A percentile compares a stretch with the other conserved stretches of the same genome.
Conservation (phyloP, 64 coral and sea anemone genomes). For the Dendrophyllia cribrosa region DNA sequence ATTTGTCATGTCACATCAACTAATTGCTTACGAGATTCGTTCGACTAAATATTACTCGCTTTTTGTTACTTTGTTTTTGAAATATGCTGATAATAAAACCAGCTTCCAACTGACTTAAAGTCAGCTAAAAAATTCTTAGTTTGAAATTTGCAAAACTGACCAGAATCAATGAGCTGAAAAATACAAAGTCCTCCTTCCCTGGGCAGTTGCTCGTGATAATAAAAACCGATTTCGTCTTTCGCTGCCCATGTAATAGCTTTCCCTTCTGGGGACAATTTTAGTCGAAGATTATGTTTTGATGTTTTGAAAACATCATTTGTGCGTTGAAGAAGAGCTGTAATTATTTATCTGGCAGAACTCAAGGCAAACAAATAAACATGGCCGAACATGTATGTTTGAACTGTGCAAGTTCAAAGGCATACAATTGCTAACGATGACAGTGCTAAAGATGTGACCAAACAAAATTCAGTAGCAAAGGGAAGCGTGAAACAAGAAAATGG, state of each 20-base stretch:
- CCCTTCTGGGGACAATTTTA: background rate
- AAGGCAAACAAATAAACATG: conserved; percentile 43
- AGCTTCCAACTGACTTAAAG: background rate
- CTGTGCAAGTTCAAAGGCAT: background rate
- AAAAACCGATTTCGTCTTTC: background rate
- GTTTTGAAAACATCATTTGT: conserved; percentile 35
- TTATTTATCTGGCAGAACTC: conserved; percentile 32
- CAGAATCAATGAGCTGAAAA: background rate
- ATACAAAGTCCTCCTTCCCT: background rate
- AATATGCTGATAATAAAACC: background rate
- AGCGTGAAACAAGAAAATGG: background rate
- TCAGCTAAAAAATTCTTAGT: background rate
- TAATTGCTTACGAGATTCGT: conserved; percentile 28
- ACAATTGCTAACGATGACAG: conserved; percentile 30
- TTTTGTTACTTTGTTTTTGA: background rate
- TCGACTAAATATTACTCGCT: background rate
- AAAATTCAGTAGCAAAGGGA: background rate
- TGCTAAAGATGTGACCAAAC: background rate
- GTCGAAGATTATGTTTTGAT: background rate
- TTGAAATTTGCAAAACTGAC: background rate
- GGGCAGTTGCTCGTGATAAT: background rate
- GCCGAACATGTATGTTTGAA: conserved; percentile 32
- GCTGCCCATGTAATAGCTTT: background rate
- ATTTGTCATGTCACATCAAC: conserved; percentile 85
- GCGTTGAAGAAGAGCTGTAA: conserved; percentile 17